A percentile compares a stretch with the other conserved stretches of the same genome.
These are phyloP conservation scores for Portunus trituberculatus DNA, from an alignment of 1,140 invertebrate species.

Conservation along the genomic window DNA sequence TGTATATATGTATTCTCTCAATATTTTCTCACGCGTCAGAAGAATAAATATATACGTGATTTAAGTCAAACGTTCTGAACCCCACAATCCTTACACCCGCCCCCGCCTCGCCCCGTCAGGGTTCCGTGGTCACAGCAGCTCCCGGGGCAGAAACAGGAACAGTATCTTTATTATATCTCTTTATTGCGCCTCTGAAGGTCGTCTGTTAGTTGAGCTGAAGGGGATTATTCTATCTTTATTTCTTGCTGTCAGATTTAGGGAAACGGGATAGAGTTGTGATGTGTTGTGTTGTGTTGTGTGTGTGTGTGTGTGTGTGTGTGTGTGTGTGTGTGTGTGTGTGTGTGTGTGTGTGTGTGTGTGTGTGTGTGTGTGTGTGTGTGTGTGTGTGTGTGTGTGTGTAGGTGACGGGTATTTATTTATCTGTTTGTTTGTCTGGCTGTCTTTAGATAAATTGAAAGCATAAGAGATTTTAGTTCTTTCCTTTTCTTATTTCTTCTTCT, in stretches of 20 bases:
- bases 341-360: neutral
- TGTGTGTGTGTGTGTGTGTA: too few species aligned
- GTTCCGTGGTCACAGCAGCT: neutral
- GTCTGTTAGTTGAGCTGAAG: neutral
- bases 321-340: constrained; percentile 17
- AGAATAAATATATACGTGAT: too few species aligned
- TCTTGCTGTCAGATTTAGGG: constrained; percentile 9
- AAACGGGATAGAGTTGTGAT: neutral
- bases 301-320: constrained; percentile 20
- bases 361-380: too few species aligned
- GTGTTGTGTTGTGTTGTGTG: neutral
- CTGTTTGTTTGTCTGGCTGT: too few species aligned
- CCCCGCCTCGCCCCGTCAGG: neutral
- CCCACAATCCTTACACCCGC: too few species aligned
- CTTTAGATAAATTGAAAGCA: too few species aligned
- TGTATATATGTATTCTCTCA: neutral
- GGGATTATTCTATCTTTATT: constrained; percentile 6
- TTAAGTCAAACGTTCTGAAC: too few species aligned
- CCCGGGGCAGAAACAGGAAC: neutral
- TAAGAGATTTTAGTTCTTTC: too few species aligned
- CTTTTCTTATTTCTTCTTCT: neutral
- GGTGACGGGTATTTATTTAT: too few species aligned
- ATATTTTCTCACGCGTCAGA: neutral
- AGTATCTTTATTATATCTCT: constrained; percentile 33
- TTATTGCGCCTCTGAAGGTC: constrained; percentile 6